phyloP scores from a whole-genome alignment of 2,113 vertebrate genomes.

The Pristiophorus japonicus region DNA sequence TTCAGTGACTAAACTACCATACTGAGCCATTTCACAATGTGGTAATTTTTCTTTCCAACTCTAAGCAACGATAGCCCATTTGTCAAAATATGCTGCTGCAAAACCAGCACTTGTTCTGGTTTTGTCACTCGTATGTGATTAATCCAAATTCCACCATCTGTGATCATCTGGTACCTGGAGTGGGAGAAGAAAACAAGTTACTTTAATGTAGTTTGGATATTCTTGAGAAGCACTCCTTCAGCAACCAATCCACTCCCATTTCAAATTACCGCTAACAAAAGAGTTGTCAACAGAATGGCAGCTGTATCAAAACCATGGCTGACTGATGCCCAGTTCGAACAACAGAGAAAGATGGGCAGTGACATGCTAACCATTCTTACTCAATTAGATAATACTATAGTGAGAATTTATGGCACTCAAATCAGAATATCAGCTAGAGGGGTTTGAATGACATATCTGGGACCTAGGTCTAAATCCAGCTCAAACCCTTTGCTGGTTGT shows the following conservation, averaged over 20 bases:
- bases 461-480: neutral
- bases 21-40: slow-evolving; percentile 84
- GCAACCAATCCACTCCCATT: neutral
- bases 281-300: neutral
- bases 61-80: slow-evolving; percentile 82
- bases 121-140: slow-evolving; percentile 71
- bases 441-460: neutral
- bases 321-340: neutral
- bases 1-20: neutral
- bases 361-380: neutral
- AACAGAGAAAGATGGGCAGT: neutral
- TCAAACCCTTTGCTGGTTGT: neutral
- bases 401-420: neutral
- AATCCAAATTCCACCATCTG: slow-evolving; percentile 78
- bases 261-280: neutral
- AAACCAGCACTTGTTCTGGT: slow-evolving; percentile 75
- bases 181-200: slow-evolving; percentile 36
- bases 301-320: neutral
- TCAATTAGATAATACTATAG: neutral
- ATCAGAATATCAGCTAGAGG: neutral
- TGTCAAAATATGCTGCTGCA: slow-evolving; percentile 78
- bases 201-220: neutral
- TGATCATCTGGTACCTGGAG: slow-evolving; percentile 79
- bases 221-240: neutral
- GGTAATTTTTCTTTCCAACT: slow-evolving; percentile 87